These are phyloP conservation scores for Equus przewalskii DNA, from an alignment of 2,113 vertebrate species.

Conservation along the genomic window DNA sequence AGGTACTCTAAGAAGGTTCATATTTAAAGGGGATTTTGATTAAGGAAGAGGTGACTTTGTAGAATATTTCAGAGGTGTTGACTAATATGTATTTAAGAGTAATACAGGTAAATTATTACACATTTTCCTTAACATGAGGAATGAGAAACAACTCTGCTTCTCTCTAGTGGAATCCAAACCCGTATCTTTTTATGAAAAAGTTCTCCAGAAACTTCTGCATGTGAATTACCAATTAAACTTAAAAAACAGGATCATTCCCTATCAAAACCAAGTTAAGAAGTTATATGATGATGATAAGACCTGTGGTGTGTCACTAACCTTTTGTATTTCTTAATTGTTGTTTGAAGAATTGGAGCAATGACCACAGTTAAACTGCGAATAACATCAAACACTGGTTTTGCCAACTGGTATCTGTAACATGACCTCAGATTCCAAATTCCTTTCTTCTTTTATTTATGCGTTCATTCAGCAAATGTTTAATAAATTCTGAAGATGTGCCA, in stretches of 20 bases:
- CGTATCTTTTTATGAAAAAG: background rate
- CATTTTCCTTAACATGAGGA: conserved; percentile 7
- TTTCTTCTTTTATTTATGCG: background rate
- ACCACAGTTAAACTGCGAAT: background rate
- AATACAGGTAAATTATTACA: background rate
- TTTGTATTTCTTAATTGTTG: background rate
- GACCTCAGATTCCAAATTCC: background rate
- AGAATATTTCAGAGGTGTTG: background rate
- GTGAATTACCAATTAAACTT: background rate
- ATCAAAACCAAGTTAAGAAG: background rate
- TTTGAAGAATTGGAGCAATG: background rate
- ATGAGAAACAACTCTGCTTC: conserved; percentile 28
- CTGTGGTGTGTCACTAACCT: background rate
- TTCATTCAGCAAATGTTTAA: background rate
- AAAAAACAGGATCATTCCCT: background rate
- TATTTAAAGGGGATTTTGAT: background rate
- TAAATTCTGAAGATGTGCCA: background rate
- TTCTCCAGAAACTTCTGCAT: background rate
- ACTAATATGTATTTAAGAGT: background rate
- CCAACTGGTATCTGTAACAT: background rate
- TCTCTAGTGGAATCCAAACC: background rate
- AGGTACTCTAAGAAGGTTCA: background rate
- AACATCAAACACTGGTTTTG: background rate
- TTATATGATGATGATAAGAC: background rate
- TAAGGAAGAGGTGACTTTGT: background rate